Evolutionary conservation across 2,797 vertebrate species (phyloP).

Genomic region (Coracias cyanogaster): DNA sequence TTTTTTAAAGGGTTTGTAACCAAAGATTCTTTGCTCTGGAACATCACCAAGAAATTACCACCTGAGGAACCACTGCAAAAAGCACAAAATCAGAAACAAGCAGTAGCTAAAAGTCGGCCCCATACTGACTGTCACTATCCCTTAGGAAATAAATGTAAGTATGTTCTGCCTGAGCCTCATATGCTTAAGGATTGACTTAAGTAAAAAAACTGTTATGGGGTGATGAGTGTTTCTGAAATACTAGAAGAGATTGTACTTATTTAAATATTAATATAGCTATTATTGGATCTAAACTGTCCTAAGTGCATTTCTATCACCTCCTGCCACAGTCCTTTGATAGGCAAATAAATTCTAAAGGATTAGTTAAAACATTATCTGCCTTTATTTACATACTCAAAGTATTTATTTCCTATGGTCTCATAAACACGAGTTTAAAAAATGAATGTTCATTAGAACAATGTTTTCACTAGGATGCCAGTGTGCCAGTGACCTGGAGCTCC

Average conservation of each 20-base stretch:
- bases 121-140: neutral
- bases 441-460: neutral
- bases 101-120: neutral
- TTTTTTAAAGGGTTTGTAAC: neutral
- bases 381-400: slow-evolving; percentile 35
- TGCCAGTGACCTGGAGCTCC: slow-evolving; percentile 7
- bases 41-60: neutral
- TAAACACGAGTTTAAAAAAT: slow-evolving; percentile 25
- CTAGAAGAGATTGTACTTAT: neutral
- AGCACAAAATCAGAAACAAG: neutral
- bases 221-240: neutral
- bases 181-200: neutral
- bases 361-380: slow-evolving; percentile 35
- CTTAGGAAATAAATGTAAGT: neutral
- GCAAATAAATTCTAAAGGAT: slow-evolving; percentile 36
- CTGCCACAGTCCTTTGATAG: neutral
- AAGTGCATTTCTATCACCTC: neutral
- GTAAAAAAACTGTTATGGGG: neutral
- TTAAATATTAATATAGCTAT: neutral
- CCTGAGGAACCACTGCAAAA: neutral
- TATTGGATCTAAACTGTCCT: slow-evolving; percentile 6
- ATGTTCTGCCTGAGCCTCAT: neutral
- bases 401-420: slow-evolving; percentile 25
- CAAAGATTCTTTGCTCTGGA: neutral
- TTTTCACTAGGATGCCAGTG: slow-evolving; percentile 26